Evolutionary conservation across 2,113 vertebrate genomes (phyloP), one percentile per base, ranked within the genome.

Genomic region (Neodon shergylaensis): DNA sequence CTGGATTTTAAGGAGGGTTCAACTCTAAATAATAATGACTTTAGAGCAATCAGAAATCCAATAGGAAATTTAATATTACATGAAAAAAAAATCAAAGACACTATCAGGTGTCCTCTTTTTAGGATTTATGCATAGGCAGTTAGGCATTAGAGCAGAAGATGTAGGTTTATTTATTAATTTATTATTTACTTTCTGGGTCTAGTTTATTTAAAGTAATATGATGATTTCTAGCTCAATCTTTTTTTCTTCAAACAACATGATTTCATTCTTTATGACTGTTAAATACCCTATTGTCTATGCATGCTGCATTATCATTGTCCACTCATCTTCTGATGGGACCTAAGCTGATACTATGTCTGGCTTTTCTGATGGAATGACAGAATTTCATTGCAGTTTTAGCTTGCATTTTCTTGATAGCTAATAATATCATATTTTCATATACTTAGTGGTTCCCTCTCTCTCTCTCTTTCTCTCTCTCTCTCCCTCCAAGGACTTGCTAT

Each of bases 41-140:
- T 82, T 93, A 91, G 87, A 88, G 76, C 31, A 87, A 81, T 91
- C 24, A 87, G 49, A 93, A 73, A 77, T 82, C 12, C 88, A 95
- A 78, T 26, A 47, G 24, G 81, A 74, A 47, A 68, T 70, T 95
- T 95, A 92, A 61, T 92, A 33, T 21, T 77, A 52, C 17, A n/a
- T 33, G 9, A 21, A 65, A 31, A 65, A 31, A 87, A 54, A 88
- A 78, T 87, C 26, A 84, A 86, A 84, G 31, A 85, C 24, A 5
- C 16, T 92, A 10, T 65, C 10, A 81, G 42, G 26, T 66, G 33
- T 78, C 58, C 73, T 95, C 82, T 86, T 77, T 92, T 77, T 24
- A 81, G 52, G 44, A 63, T 9, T 77, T 54, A 3, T 81, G 28
- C 68, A 82, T 36, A 42, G 49, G 76, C 19, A 33, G 19, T 70